A percentile compares a stretch with the other conserved stretches of the same genome.
phyloP scores from a whole-genome alignment of 2,888 invertebrate genomes.

The Himalopsyche anomala region DNA sequence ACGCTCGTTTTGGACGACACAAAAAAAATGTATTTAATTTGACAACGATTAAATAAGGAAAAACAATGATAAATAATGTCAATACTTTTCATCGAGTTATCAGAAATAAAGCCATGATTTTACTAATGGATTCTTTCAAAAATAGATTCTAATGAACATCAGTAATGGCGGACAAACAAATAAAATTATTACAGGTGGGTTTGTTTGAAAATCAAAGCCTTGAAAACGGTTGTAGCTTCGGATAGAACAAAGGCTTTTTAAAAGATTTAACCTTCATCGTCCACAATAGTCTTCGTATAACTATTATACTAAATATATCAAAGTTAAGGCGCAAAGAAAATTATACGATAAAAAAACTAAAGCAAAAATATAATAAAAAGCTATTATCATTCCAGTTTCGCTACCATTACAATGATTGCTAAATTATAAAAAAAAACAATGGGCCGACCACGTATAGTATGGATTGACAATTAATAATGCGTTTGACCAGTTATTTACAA shows the following conservation, averaged over 20 bases:
- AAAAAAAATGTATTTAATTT: neutral
- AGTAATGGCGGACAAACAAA: neutral
- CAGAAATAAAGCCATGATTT: no score
- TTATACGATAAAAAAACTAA: no score
- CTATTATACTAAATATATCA: no score
- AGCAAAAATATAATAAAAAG: no score
- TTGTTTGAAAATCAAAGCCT: constrained; percentile 39
- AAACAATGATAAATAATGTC: neutral
- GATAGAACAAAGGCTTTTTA: constrained; percentile 31
- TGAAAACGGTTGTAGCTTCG: neutral
- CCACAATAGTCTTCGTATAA: neutral
- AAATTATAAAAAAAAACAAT: no score
- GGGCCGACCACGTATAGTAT: no score
- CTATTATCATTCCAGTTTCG: no score
- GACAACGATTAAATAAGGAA: neutral
- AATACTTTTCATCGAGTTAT: no score
- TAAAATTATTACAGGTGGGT: neutral
- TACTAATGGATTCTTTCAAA: neutral
- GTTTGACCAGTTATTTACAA: no score
- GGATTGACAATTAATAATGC: no score
- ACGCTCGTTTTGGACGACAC: neutral
- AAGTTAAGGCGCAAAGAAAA: no score
- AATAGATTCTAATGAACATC: neutral
- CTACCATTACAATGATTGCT: no score
- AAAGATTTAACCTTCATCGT: neutral